Evolutionary conservation across 2,113 vertebrate genomes (phyloP), one percentile per base, ranked within the genome.

Genomic region (Lycaon pictus): DNA sequence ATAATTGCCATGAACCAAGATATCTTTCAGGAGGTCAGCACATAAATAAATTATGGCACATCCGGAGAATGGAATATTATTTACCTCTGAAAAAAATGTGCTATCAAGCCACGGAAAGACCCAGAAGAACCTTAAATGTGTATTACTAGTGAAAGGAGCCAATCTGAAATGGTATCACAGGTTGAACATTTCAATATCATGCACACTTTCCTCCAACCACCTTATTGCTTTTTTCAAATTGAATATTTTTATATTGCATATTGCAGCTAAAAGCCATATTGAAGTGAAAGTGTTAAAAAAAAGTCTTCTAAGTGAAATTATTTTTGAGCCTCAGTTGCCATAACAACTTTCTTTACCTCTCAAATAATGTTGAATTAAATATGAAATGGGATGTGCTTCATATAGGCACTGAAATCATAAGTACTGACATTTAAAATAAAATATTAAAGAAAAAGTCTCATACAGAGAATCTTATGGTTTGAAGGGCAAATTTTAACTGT

Each of bases 321-420:
- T 43, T 93, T 86, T 92, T 80, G 65, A 93, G 11, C 37, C 82
- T 94, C 25, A 63, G 83, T 94, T 96, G 58, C 95, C 88, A 90
- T 95, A 94, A 95, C 79, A 96, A 92, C 89, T 95, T 95, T 4
- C 51, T 96, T 95, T 91, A 56, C 62, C 25, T 89, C 88, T 92
- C 88, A 81, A 91, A 53, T 94, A 92, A 71, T 79, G 22, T 85
- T 95, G 67, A 94, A 94, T 92, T 96, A 82, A 76, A 89, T 87
- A 82, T 86, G 53, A 97, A 93, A 69, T 71, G 76, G 6, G 12
- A 27, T 67, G n/a, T 92, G 84, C 11, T 94, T 96, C 86, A 67
- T n/a, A 81, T 48, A 77, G 58, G 27, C 37, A 74, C 25, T 88
- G n/a, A 94, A 89, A 55, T 81, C 5, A 91, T 23, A 62, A 84